Evolutionary conservation across 2,797 vertebrate species (phyloP).

Genomic region (Enteromius fasciolatus): DNA sequence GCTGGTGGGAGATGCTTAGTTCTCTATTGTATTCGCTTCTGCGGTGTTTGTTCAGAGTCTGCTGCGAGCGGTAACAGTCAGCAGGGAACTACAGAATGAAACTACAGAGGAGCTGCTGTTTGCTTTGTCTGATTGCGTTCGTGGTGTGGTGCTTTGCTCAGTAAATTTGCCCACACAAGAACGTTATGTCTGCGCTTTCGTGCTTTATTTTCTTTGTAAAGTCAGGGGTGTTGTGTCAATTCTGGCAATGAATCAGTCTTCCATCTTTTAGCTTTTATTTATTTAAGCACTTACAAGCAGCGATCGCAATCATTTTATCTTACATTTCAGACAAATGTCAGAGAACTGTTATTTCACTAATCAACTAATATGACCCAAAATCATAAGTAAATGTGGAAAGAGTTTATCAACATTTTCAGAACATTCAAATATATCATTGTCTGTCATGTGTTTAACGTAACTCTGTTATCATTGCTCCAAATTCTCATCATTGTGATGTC

Average conservation of each 20-base stretch:
- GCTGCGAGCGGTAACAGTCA: conserved; percentile 54
- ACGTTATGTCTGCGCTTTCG: conserved; percentile 24
- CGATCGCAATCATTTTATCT: not conserved
- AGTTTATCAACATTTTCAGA: not conserved
- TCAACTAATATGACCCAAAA: not conserved
- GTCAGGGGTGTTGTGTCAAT: conserved; percentile 46
- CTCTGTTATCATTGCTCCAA: not conserved
- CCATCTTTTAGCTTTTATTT: not conserved
- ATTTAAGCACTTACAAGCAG: conserved; percentile 21
- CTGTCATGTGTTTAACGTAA: not conserved
- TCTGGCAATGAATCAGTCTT: conserved; percentile 26
- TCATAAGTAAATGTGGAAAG: not conserved
- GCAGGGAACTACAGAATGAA: conserved; percentile 48
- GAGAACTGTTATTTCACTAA: not conserved
- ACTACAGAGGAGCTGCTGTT: conserved; percentile 51
- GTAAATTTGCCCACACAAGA: conserved; percentile 43
- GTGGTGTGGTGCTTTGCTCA: conserved; percentile 48
- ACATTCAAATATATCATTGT: not conserved
- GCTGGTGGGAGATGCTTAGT: conserved; percentile 39
- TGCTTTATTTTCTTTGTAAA: conserved; percentile 55
- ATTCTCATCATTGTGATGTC: not conserved
- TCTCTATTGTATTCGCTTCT: conserved; percentile 52
- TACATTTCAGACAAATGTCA: not conserved
- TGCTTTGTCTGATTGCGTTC: conserved; percentile 58
- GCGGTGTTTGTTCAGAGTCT: conserved; percentile 54